Evolutionary conservation across 1,140 invertebrate species (phyloP), one percentile per base, ranked within the genome.

Genomic region (Heliothis subflexa): DNA sequence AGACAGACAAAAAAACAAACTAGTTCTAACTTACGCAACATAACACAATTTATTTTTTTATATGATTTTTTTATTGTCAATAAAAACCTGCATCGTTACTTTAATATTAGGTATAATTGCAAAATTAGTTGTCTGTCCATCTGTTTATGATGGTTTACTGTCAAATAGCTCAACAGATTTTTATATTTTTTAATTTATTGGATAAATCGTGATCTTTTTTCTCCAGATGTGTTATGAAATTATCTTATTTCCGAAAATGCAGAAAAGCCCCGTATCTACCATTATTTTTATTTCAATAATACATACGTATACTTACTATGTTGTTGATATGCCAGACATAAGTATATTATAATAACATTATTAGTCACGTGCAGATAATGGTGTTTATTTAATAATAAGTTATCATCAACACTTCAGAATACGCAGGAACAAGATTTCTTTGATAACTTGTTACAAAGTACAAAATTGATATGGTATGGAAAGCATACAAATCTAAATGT

Each of bases 331-430:
- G 4, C 33, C 33, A 57, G 18, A 57, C 54, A 11, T 18, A 55
- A 9, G 18, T 21, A 55, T 55, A 55, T 57, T 57, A 25, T 57
- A 25, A 57, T 57, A 18, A 55, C 5, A 55, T 57, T 57, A 57
- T 57, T 18, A 64, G 61, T 18, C 61, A 64, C 61, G 61, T 64
- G 33, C 45, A 47, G 61, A 64, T 64, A 64, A 64, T 64, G 18
- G 14, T 45, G 40, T 45, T 64, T 47, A 64, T 47, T 64, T 64
- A 28, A 64, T 47, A 64, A 64, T 45, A 40, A 62, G n/a, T 16
- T 45, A 47, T 64, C 47, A 66, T 49, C 62, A 66, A 40, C n/a
- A 61, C 57, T 61, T 61, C 21, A 61, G 16, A 66, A 21, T 66
- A 40, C 47, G 28, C 45, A 66, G 62, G 40, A 66, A 47, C 62